phyloP scores from a whole-genome alignment of 2,113 vertebrate species.

The Lonchura striata region DNA sequence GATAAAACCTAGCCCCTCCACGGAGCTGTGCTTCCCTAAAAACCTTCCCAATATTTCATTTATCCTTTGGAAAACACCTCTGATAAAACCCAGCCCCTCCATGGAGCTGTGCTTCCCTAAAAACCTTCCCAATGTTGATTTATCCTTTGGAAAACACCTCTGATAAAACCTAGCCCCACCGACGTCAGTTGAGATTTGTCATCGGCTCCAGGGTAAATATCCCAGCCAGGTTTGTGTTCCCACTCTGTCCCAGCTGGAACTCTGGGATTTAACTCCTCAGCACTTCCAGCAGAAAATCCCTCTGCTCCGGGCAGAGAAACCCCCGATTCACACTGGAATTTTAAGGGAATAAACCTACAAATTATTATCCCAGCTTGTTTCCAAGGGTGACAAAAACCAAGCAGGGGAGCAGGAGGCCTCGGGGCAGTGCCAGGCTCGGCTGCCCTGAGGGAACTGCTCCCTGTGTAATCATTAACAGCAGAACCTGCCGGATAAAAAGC shows the following conservation, averaged over 20 bases:
- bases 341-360: rapidly evolving
- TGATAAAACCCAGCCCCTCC: too few species aligned
- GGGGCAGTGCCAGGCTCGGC: not conserved
- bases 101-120: not conserved
- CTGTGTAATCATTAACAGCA: not conserved
- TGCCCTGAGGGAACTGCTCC: not conserved
- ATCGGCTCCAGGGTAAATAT: not conserved
- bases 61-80: too few species aligned
- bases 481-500: not conserved
- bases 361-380: not conserved
- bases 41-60: too few species aligned
- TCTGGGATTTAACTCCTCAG: not conserved
- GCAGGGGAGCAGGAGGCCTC: not conserved
- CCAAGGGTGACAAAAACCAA: not conserved
- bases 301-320: rapidly evolving
- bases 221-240: not conserved
- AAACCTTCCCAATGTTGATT: not conserved
- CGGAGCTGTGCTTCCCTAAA: too few species aligned
- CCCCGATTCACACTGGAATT: rapidly evolving
- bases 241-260: not conserved
- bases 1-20: too few species aligned
- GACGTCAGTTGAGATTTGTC: not conserved
- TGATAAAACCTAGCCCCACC: not conserved
- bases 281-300: too few species aligned
- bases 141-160: not conserved